Conservation (phyloP, 2,888 invertebrate species). For the Ischnura elegans region DNA sequence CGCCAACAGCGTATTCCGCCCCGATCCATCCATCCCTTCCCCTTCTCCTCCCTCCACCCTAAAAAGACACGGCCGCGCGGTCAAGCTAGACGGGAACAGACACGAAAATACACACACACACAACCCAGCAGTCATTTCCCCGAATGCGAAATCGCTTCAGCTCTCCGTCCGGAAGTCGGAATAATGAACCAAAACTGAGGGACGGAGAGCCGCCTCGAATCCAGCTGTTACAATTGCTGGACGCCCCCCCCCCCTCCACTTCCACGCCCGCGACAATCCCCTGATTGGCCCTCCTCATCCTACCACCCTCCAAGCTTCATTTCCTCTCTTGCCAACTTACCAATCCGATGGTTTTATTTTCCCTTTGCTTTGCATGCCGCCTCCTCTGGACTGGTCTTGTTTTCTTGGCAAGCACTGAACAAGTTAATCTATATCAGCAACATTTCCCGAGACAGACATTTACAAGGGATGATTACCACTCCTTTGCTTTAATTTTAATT, state of each 20-base stretch:
- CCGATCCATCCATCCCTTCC: neutral
- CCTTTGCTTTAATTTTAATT: no score
- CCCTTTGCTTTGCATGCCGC: no score
- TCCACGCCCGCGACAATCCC: neutral
- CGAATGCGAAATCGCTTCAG: neutral
- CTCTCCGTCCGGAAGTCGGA: neutral
- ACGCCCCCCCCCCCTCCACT: no score
- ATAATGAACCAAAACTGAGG: constrained; percentile 18
- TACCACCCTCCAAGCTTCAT: neutral
- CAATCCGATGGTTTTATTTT: no score
- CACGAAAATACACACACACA: neutral
- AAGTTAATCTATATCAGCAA: no score
- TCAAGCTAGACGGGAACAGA: neutral
- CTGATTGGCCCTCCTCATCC: neutral
- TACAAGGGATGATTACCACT: no score
- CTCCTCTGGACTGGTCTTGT: no score
- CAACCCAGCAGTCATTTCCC: neutral
- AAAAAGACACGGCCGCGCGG: neutral
- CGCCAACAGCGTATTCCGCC: neutral
- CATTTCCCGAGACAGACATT: no score
- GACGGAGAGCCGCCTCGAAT: neutral
- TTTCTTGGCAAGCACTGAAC: no score
- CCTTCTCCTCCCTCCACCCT: neutral
- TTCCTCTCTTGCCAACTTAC: no score
- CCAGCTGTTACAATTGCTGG: neutral